Conservation (phyloP, 2,797 vertebrate species). For the Sebastes diploproa region DNA sequence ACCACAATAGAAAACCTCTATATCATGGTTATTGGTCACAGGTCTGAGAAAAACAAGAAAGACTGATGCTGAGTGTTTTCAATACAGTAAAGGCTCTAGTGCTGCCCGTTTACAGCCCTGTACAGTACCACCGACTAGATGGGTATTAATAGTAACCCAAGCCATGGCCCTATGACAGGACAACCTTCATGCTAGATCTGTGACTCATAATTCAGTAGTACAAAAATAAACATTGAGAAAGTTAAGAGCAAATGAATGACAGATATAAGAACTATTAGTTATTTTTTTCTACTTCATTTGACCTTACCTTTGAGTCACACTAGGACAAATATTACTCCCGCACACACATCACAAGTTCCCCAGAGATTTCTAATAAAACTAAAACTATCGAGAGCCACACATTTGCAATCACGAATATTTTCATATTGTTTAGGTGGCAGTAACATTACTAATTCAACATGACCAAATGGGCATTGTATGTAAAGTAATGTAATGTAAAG, state of each 20-base stretch:
- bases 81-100: constrained; percentile 26
- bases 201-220: constrained; percentile 61
- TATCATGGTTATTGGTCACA: background rate
- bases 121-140: constrained; percentile 43
- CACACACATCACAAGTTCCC: background rate
- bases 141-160: constrained; percentile 75
- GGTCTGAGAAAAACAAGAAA: background rate
- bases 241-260: constrained; percentile 9
- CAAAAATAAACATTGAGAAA: constrained; percentile 58
- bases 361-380: background rate
- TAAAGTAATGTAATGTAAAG: background rate
- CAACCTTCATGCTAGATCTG: constrained; percentile 69
- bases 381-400: background rate
- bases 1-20: background rate
- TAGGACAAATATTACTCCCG: background rate
- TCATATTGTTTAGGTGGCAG: no score
- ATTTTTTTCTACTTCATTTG: background rate
- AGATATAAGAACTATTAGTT: background rate
- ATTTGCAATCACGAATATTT: background rate
- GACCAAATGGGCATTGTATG: constrained; percentile 3
- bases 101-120: constrained; percentile 43
- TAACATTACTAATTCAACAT: background rate
- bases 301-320: background rate
- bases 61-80: constrained; percentile 8
- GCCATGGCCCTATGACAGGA: constrained; percentile 68